Base-by-base conservation (phyloP, 2,113 vertebrate species). In the Carassius auratus region DNA sequence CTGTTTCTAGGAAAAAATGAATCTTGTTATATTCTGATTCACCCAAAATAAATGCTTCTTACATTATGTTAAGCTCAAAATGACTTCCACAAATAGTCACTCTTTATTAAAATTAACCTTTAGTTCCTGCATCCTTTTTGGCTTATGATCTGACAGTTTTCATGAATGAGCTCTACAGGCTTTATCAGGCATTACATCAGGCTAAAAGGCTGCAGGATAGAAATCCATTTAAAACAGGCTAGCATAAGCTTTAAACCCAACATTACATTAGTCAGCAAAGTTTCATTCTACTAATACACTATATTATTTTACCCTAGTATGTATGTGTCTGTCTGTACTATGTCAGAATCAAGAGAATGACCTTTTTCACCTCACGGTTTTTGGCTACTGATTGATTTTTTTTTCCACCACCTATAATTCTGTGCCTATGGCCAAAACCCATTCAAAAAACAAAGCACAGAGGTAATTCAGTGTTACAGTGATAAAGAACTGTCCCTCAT, bases 191-290 rank as follows among this genome's bases (percentile, higher is more conserved):
- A 87, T 88, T 76, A 79, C 38, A 12, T 79, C 88, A 89, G 85
- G 26, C 68, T 83, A 64, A 86, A 86, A 90, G 76, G 69, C 87
- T 84, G 59, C 30, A 38, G 89, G 77, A 92, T 90, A 89, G 76
- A 87, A 89, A 90, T 89, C 87, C 88, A 87, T 92, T 93, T 90
- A 86, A 90, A 90, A 90, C 50, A 62, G 85, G 87, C 91, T 87
- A 89, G 85, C 77, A 57, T 76, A 71, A 88, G 89, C 89, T 69
- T 92, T 90, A 87, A 90, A 92, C 81, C 88, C 69, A 64, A 80
- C 81, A 87, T 86, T 66, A 74, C 90, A 85, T 75, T 87, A 91
- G 90, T 93, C 92, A 93, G 94, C 92, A 93, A 88, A 91, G 90
- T 90, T 90, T 88, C 84, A 82, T 87, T 74, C 73, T 14, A 45